Conservation (phyloP, 2,888 invertebrate genomes). For the Mamestra brassicae region DNA sequence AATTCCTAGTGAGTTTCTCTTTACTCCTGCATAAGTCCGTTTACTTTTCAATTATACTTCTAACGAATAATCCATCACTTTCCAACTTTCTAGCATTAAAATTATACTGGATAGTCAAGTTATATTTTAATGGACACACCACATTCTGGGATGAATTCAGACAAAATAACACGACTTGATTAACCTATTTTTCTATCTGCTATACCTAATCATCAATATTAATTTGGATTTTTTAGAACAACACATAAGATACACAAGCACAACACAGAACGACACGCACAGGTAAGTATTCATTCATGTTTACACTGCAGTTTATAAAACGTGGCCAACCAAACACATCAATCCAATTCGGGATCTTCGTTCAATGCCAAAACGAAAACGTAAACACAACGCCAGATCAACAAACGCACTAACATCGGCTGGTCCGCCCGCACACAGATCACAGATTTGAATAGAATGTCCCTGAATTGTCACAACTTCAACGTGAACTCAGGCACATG, state of each 20-base stretch:
- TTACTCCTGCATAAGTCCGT: background rate
- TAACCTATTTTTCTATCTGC: constrained; percentile 9
- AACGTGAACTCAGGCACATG: constrained; percentile 70
- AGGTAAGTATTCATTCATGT: constrained; percentile 75
- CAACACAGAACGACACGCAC: constrained; percentile 59
- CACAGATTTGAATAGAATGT: constrained; percentile 75
- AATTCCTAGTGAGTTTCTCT: constrained; percentile 25
- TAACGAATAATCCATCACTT: constrained; percentile 5
- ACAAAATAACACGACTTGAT: constrained; percentile 16
- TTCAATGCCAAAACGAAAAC: constrained; percentile 87
- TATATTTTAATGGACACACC: background rate
- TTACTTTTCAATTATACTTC: constrained; percentile 1
- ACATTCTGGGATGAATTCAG: constrained; percentile 25
- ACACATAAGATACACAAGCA: constrained; percentile 26
- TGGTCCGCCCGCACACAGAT: constrained; percentile 72
- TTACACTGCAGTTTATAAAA: constrained; percentile 77
- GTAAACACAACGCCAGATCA: constrained; percentile 86
- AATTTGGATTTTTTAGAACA: constrained; percentile 16
- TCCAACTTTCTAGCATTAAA: constrained; percentile 18
- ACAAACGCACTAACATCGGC: constrained; percentile 80
- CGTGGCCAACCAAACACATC: constrained; percentile 80
- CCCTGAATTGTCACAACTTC: constrained; percentile 76
- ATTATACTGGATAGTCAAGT: constrained; percentile 9
- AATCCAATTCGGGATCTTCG: constrained; percentile 85
- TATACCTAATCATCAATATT: constrained; percentile 8